Evolutionary conservation across 1,140 invertebrate genomes (phyloP), one percentile per base, ranked within the genome.

Genomic region (Solen grandis): DNA sequence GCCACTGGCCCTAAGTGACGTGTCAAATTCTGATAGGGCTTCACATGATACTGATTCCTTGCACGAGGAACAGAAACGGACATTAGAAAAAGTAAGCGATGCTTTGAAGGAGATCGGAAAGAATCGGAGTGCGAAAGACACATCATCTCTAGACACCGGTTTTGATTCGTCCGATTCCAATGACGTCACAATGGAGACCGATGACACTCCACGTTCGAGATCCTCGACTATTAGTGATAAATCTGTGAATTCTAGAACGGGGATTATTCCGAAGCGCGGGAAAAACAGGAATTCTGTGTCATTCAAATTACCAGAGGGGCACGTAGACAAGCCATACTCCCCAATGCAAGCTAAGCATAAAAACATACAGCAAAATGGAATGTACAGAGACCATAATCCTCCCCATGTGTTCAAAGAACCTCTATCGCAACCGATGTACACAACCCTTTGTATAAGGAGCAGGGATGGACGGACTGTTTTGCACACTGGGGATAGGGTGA

Each of bases 291-390:
- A 78, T 50, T 68, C 63, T 19, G 75, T 78, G 33, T 78, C 75
- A 10, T 78, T 78, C 52, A 35, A 69, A 60, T 65, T 78, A 29
- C 75, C 75, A 52, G 65, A 36, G 29, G 75, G 54, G 5, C 75
- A 78, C 25, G 75, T 78, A 33, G 75, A 78, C 75, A 78, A 78
- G 62, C 75, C 75, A 14, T 78, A 78, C 65, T 41, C 75, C 54
- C 75, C 75, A 16, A 68, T 78, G 65, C 31, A 69, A n/a, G 57
- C 75, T 16, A 27, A 62, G 10, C 19, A 25, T 5, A 78, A 78
- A 38, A 0, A 16, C 19, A 68, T 59, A 31, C n/a, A n/a, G 38
- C n/a, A 31, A 55, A 3, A n/a, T 62, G 19, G n/a, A 22, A 27
- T 55, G 19, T 22, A 27, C 54, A 55, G n/a, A 5, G 19, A 14